Percentiles rank a stretch among this genome's conserved stretches.
phyloP scores from a whole-genome alignment of 2,113 vertebrate species.

The Acanthochromis polyacanthus region DNA sequence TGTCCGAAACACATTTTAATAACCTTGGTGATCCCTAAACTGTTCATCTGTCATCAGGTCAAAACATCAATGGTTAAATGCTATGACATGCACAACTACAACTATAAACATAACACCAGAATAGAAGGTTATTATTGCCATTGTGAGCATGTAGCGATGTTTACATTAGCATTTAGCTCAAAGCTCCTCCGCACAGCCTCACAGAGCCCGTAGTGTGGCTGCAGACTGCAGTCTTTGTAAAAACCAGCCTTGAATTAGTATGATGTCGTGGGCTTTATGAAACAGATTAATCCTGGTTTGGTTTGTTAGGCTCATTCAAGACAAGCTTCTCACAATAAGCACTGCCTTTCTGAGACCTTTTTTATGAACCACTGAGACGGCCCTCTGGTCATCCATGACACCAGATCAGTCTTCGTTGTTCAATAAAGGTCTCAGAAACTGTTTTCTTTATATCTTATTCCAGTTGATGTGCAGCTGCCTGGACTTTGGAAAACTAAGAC shows the following conservation, averaged over 20 bases:
- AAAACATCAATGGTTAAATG: no score
- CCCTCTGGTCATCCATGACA: conserved; percentile 31
- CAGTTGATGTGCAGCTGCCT: conserved; percentile 3
- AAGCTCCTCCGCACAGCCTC: not conserved
- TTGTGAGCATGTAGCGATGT: no score
- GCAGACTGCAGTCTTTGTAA: not conserved
- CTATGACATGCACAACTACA: no score
- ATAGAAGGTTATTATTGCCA: no score
- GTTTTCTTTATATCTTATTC: not conserved
- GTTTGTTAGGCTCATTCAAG: conserved; percentile 4
- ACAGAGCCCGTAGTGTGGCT: not conserved
- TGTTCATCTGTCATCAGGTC: no score
- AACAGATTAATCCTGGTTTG: conserved; percentile 47
- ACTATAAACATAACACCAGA: no score
- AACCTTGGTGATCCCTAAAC: no score
- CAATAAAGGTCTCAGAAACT: conserved; percentile 22
- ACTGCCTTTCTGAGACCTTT: conserved; percentile 16
- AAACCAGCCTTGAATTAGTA: conserved; percentile 9
- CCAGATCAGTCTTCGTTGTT: conserved; percentile 46
- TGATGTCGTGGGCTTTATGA: conserved; percentile 34
- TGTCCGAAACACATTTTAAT: no score
- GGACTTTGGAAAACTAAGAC: conserved; percentile 4
- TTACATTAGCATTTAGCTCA: no score
- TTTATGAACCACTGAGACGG: conserved; percentile 42
- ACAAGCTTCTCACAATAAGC: conserved; percentile 20